Evolutionary conservation across 2,888 invertebrate genomes (phyloP), one percentile per base, ranked within the genome.

Genomic region (Pogonocherus hispidulus): DNA sequence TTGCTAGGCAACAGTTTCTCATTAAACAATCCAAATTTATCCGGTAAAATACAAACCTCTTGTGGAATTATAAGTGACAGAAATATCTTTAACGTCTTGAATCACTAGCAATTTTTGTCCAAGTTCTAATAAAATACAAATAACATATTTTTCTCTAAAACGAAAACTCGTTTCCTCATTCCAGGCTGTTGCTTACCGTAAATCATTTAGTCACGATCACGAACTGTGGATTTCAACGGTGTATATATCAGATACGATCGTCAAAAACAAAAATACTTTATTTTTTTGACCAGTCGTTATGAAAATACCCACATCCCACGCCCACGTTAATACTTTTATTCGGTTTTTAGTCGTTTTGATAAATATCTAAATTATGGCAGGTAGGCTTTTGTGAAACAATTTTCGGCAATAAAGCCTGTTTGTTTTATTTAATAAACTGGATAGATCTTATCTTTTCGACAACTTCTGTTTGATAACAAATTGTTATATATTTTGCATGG

Each of bases 351-450:
- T 14, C 62, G 35, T 37, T 35, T 20, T 27, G 62, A 62, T 62
- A 22, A 49, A 62, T 62, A 62, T 62, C 62, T 62, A 62, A 62
- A 62, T 62, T 20, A 62, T 62, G 18, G 49, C 51, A 37, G 62
- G 62, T 37, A 62, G 62, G 47, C 32, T 44, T 62, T 51, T 35
- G 35, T 51, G 20, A 20, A 62, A 51, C 23, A 51, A 62, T 51
- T 62, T 51, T 62, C 19, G 49, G 63, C 23, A 63, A 54, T 55
- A 63, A 54, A 54, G 46, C 44, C 22, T 54, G 63, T 54, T 63
- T 63, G 63, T 63, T 63, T 63, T 44, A 55, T 63, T 54, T 54
- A 59, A 52, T 54, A 60, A 60, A 52, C 52, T 27, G 57, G 54
- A 65, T 54, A 59, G 60, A 46, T 65, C 9, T 19, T 44, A 66